Percentiles rank a stretch among this genome's conserved stretches.
Conservation (phyloP, 2,888 invertebrate genomes). For the Polydrusus tereticollis region DNA sequence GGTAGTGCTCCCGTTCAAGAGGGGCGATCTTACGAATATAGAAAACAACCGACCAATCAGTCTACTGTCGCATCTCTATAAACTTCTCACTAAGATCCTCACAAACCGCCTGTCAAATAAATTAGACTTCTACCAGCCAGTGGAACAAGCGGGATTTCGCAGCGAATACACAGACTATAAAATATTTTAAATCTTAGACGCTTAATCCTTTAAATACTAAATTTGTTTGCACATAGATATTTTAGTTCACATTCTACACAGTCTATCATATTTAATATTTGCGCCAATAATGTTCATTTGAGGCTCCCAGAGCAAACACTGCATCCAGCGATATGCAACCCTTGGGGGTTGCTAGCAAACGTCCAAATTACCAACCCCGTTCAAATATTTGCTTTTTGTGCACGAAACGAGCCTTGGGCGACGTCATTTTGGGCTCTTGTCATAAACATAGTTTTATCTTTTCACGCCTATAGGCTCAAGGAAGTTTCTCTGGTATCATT, state of each 20-base stretch:
- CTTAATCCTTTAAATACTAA: no score
- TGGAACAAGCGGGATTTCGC: no score
- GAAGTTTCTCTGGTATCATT: not conserved
- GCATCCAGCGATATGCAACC: conserved; percentile 37
- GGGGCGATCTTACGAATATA: no score
- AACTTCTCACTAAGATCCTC: no score
- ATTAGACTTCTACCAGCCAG: no score
- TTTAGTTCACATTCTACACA: not conserved
- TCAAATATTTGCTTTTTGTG: conserved; percentile 49
- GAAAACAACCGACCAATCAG: no score
- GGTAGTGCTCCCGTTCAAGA: no score
- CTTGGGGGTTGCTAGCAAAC: conserved; percentile 31
- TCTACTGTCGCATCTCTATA: no score
- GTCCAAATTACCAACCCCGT: conserved; percentile 42
- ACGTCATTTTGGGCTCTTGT: conserved; percentile 34
- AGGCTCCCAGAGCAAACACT: conserved; percentile 43
- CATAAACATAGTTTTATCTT: conserved; percentile 40
- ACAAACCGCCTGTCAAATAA: no score
- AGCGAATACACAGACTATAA: no score
- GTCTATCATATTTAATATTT: conserved; percentile 41
- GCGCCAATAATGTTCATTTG: conserved; percentile 39
- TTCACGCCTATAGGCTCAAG: not conserved
- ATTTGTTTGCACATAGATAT: no score
- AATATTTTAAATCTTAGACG: no score
- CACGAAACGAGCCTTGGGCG: conserved; percentile 38